phyloP scores from a whole-genome alignment of 2,113 vertebrate genomes.

The Rhegmatorhina hoffmannsi region DNA sequence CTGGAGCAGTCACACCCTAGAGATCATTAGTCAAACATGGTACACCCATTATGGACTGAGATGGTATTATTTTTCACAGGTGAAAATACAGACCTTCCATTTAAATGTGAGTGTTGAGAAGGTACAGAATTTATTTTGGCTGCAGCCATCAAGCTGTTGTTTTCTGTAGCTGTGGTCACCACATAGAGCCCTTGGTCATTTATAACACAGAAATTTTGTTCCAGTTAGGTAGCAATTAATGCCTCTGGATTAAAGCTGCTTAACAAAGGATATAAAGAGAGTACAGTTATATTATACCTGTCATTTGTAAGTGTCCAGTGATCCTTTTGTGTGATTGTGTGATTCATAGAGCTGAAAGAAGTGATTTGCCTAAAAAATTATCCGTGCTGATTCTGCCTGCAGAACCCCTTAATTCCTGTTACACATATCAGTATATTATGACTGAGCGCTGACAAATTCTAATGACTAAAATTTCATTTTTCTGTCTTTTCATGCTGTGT shows the following conservation, averaged over 20 bases:
- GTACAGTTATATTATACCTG: constrained; percentile 21
- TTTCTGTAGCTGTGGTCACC: background rate
- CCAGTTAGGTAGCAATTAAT: constrained; percentile 32
- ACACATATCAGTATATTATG: constrained; percentile 76
- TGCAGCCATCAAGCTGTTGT: background rate
- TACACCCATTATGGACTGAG: background rate
- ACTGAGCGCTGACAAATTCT: constrained; percentile 75
- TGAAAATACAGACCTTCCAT: background rate
- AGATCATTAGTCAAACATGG: background rate
- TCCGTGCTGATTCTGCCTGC: constrained; percentile 43
- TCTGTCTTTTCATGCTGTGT: constrained; percentile 69
- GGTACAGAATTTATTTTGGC: background rate
- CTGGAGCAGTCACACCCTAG: background rate
- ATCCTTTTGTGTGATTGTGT: background rate
- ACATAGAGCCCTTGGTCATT: background rate
- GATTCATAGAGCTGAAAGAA: constrained; percentile 65
- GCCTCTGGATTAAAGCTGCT: constrained; percentile 37
- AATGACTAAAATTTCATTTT: constrained; percentile 75
- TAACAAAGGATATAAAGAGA: constrained; percentile 30
- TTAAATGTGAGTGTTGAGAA: background rate
- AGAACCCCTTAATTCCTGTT: constrained; percentile 71
- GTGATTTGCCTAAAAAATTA: constrained; percentile 68
- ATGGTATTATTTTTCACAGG: background rate
- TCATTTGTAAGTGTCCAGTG: constrained; percentile 64
- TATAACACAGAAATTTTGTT: background rate